Base-by-base conservation (phyloP, 2,888 invertebrate genomes). In the Acleris emargana region DNA sequence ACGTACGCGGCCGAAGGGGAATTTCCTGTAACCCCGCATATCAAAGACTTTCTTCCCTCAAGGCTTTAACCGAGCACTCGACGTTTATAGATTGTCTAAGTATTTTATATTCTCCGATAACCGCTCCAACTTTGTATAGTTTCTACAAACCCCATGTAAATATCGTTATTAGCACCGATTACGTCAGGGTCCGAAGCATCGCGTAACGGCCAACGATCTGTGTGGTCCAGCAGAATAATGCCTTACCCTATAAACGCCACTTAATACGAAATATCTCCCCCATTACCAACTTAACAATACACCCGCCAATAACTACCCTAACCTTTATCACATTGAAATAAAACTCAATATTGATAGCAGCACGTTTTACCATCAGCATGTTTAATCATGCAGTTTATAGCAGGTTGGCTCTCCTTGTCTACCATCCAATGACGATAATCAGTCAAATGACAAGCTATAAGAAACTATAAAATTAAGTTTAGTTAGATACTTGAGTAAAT, bases 391-490 rank as follows among this genome's bases (percentile, higher is more conserved):
- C 22, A 51, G 45, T 62, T 53, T 64, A 53, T 62, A 71, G 68
- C 72, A 68, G 71, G 71, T 72, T 68, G 70, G 54, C 43, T 64
- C 60, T 70, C 67, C 70, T 60, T 51, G 64, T 54, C 49, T 32
- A 57, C 28, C 47, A 54, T 67, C 54, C 67, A 70, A 77, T 77
- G 74, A 75, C 71, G 76, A 77, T 80, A 80, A 80, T 80, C 79
- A 76, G 72, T 73, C 72, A 76, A 78, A 78, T 78, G 78, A 78
- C 76, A 78, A 72, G 73, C 71, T 73, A 71, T 76, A 73, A 72
- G 76, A 74, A 74, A 69, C 76, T 69, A 76, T 75, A 75, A 75
- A 74, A 71, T 72, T 73, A 71, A 69, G 72, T 63, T 70, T 71
- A 71, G 72, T 59, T 61, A 55, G 13, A 58, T 25, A 25, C 25